These are phyloP conservation scores for Upupa epops DNA, from an alignment of 2,113 vertebrate species.

Conservation along the genomic window DNA sequence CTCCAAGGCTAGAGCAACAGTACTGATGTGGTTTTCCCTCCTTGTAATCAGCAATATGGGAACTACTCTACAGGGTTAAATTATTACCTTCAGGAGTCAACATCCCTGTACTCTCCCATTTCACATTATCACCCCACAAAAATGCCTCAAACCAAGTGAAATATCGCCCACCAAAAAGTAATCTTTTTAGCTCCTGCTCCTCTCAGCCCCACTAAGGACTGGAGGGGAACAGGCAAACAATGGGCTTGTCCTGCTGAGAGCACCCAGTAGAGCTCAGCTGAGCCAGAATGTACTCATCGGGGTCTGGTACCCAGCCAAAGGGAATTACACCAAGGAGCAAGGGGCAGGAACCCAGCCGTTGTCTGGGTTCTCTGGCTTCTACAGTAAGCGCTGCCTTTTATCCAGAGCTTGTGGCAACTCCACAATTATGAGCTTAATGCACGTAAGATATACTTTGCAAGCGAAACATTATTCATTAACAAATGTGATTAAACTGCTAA, in stretches of 20 bases:
- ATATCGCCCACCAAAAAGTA: fast-evolving
- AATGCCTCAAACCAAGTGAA: background rate
- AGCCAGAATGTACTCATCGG: fast-evolving
- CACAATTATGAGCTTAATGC: conserved; percentile 31
- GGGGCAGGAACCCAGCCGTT: background rate
- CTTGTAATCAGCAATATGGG: background rate
- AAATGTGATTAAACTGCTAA: conserved; percentile 61
- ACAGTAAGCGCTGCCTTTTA: background rate
- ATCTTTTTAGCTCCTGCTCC: background rate
- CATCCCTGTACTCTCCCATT: background rate
- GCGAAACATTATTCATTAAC: conserved; percentile 60
- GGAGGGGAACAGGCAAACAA: background rate
- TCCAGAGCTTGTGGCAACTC: conserved; percentile 4
- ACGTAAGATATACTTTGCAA: conserved; percentile 46
- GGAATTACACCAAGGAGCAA: background rate
- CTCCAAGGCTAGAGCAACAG: background rate
- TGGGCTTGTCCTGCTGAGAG: background rate
- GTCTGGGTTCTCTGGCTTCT: background rate
- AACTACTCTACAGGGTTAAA: background rate
- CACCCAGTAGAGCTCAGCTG: background rate
- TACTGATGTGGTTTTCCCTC: background rate
- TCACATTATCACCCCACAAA: background rate
- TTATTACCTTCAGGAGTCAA: background rate
- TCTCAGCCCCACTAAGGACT: background rate
- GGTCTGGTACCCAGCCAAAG: background rate